Conservation (phyloP, 2,888 invertebrate genomes). For the Myathropa florea region DNA sequence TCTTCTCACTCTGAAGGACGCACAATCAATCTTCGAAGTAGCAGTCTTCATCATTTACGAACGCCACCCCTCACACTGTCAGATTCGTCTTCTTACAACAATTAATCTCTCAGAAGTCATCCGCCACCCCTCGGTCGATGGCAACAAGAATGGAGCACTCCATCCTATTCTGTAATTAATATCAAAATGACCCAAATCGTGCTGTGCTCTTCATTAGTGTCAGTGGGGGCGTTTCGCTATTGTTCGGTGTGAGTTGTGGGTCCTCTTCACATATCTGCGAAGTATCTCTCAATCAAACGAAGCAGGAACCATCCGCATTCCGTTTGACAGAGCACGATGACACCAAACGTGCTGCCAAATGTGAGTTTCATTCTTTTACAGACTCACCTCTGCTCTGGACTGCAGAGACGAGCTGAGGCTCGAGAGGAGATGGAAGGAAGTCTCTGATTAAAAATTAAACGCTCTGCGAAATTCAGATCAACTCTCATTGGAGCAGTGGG, state of each 20-base stretch:
- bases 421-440: background rate
- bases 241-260: too few relatives aligned
- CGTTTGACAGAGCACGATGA: conserved; percentile 17
- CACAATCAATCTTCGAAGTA: background rate
- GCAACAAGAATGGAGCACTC: background rate
- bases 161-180: background rate
- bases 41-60: background rate
- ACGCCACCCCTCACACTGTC: background rate
- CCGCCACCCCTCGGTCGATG: background rate
- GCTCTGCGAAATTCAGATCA: conserved; percentile 35
- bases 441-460: conserved; percentile 58
- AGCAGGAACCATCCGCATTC: background rate
- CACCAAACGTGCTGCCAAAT: conserved; percentile 23
- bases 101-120: background rate
- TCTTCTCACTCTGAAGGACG: background rate
- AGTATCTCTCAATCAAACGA: too few relatives aligned
- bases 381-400: background rate
- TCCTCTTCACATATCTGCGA: too few relatives aligned
- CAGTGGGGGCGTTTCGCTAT: too few relatives aligned
- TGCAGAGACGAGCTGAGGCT: background rate
- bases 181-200: background rate
- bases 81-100: background rate
- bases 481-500: conserved; percentile 64
- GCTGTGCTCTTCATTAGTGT: too few relatives aligned
- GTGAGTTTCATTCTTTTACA: background rate